Conservation (phyloP, 2,113 vertebrate species). For the Plestiodon gilberti region DNA sequence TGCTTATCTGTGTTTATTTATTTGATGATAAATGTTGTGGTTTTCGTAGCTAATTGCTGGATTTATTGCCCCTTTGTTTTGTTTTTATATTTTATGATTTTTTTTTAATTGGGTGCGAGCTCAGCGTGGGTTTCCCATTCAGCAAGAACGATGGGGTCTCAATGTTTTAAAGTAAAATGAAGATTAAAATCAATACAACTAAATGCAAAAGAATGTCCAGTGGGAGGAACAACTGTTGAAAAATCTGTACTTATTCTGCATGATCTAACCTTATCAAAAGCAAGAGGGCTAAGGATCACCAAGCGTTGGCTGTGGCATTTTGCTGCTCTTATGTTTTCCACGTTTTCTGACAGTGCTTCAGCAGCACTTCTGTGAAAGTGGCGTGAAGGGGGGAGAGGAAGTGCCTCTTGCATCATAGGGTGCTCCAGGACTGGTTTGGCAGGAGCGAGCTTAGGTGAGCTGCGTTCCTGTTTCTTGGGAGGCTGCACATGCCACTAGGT, state of each 20-base stretch:
- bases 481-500: background rate
- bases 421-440: background rate
- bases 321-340: slow-evolving; percentile 15
- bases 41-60: too few species aligned
- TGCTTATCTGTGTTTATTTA: too few species aligned
- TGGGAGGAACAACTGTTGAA: background rate
- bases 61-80: too few species aligned
- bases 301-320: background rate
- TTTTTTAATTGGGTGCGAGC: too few species aligned
- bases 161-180: too few species aligned
- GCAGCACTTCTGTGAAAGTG: background rate
- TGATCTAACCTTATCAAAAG: background rate
- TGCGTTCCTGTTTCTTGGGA: background rate
- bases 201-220: slow-evolving; percentile 13
- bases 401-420: background rate
- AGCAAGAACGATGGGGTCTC: too few species aligned
- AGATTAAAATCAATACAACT: slow-evolving; percentile 20
- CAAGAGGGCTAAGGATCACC: slow-evolving; percentile 18
- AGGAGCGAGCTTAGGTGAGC: background rate
- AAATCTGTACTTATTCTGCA: slow-evolving; percentile 29
- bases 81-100: too few species aligned
- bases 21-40: too few species aligned
- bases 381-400: background rate
- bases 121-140: too few species aligned
- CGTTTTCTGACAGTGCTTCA: background rate